Conservation (phyloP, 2,113 vertebrate genomes). For the Mus spicilegus region DNA sequence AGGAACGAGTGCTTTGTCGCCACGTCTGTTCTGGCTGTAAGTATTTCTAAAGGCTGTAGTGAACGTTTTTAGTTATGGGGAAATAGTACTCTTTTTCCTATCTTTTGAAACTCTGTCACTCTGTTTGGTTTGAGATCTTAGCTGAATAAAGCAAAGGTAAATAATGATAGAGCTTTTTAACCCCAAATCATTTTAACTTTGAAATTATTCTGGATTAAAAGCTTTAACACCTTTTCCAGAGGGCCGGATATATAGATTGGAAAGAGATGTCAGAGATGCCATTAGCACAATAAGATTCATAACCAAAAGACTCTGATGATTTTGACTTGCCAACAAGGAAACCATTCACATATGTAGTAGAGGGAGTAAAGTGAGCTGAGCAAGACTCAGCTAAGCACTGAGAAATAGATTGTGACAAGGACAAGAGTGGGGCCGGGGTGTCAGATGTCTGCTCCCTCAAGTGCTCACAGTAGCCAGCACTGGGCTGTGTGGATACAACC, state of each 20-base stretch:
- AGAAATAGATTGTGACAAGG: background rate
- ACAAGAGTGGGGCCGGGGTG: accelerated
- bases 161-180: background rate
- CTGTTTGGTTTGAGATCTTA: background rate
- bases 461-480: background rate
- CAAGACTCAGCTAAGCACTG: background rate
- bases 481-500: background rate
- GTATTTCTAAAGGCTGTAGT: background rate
- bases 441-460: background rate
- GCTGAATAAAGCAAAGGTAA: background rate
- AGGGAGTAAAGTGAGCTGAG: background rate
- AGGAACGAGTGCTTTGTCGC: accelerated
- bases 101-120: background rate
- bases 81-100: background rate
- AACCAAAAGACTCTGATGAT: background rate
- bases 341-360: too few relatives aligned
- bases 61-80: background rate
- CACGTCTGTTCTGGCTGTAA: background rate
- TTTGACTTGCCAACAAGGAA: background rate
- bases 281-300: background rate
- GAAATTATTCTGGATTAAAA: background rate
- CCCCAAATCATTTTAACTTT: background rate
- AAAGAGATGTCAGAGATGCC: background rate
- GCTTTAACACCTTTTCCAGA: background rate
- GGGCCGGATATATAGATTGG: background rate